Evolutionary conservation across 2,888 invertebrate genomes (phyloP).

Genomic region (Ennomos quercinarius): DNA sequence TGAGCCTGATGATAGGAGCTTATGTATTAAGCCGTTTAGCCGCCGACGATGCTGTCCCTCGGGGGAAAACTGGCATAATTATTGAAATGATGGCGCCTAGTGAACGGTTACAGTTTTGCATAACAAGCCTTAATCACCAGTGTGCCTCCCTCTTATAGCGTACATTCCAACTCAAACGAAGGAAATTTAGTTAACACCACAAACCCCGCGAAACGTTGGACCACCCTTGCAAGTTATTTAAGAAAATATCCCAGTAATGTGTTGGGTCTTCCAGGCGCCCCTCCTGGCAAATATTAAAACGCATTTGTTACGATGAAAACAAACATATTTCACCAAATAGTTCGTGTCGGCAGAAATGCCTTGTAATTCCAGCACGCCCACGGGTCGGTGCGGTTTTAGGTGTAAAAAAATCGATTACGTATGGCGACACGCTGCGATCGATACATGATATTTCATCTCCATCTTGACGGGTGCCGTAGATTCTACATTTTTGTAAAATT

Average conservation of each 20-base stretch:
- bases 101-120: slow-evolving; percentile 62
- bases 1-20: slow-evolving; percentile 45
- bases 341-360: slow-evolving; percentile 77
- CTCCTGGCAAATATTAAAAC: slow-evolving; percentile 62
- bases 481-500: slow-evolving; percentile 80
- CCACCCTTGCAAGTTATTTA: slow-evolving; percentile 76
- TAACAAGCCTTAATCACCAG: slow-evolving; percentile 64
- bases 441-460: slow-evolving; percentile 81
- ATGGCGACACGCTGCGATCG: slow-evolving; percentile 84
- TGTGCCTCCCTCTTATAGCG: slow-evolving; percentile 44
- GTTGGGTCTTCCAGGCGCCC: slow-evolving; percentile 56
- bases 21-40: slow-evolving; percentile 53
- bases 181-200: slow-evolving; percentile 42
- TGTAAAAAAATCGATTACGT: slow-evolving; percentile 85
- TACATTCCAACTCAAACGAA: slow-evolving; percentile 32
- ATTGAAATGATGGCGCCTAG: slow-evolving; percentile 52
- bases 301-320: slow-evolving; percentile 76
- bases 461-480: slow-evolving; percentile 71
- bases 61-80: slow-evolving; percentile 45
- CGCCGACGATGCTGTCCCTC: slow-evolving; percentile 40
- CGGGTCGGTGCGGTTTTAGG: slow-evolving; percentile 80
- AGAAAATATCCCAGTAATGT: slow-evolving; percentile 68
- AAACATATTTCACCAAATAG: slow-evolving; percentile 80
- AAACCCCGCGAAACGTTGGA: slow-evolving; percentile 56
- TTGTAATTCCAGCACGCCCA: slow-evolving; percentile 80